A percentile compares a stretch with the other conserved stretches of the same genome.
phyloP scores from a whole-genome alignment of 1,140 invertebrate species.

The Lerema accius region DNA sequence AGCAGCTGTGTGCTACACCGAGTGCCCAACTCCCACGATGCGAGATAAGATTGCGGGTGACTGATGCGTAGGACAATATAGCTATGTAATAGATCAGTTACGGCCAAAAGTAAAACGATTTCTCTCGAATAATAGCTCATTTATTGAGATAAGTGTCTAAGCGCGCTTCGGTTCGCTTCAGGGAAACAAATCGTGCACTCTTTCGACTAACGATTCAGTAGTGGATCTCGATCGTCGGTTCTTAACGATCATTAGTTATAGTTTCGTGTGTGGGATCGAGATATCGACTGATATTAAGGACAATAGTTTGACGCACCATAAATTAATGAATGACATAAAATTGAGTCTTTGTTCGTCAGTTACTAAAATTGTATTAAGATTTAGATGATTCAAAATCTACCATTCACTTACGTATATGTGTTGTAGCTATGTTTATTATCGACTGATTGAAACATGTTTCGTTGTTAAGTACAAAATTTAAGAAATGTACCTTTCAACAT shows the following conservation, averaged over 20 bases:
- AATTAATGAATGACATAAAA: too few species aligned
- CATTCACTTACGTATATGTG: too few species aligned
- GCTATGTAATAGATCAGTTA: slow-evolving; percentile 69
- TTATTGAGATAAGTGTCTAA: slow-evolving; percentile 73
- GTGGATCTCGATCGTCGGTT: slow-evolving; percentile 24
- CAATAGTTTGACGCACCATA: not conserved
- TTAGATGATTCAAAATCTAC: too few species aligned
- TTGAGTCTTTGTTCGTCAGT: not conserved
- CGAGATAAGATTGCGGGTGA: slow-evolving; percentile 77
- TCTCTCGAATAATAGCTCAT: slow-evolving; percentile 67
- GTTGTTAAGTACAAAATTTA: too few species aligned
- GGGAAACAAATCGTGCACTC: slow-evolving; percentile 45
- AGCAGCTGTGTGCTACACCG: slow-evolving; percentile 48
- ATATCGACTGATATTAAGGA: slow-evolving; percentile 13
- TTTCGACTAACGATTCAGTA: slow-evolving; percentile 29
- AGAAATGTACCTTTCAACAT: too few species aligned
- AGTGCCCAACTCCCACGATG: slow-evolving; percentile 75
- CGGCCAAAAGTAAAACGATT: slow-evolving; percentile 60
- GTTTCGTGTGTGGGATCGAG: slow-evolving; percentile 22
- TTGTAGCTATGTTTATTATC: too few species aligned
- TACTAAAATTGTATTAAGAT: too few species aligned
- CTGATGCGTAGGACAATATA: slow-evolving; percentile 78
- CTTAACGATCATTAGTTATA: slow-evolving; percentile 28
- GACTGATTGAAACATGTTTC: slow-evolving; percentile 4
- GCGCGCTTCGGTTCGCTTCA: slow-evolving; percentile 44